phyloP scores from a whole-genome alignment of 1,140 invertebrate species.

The Apocrypta bakeri region DNA sequence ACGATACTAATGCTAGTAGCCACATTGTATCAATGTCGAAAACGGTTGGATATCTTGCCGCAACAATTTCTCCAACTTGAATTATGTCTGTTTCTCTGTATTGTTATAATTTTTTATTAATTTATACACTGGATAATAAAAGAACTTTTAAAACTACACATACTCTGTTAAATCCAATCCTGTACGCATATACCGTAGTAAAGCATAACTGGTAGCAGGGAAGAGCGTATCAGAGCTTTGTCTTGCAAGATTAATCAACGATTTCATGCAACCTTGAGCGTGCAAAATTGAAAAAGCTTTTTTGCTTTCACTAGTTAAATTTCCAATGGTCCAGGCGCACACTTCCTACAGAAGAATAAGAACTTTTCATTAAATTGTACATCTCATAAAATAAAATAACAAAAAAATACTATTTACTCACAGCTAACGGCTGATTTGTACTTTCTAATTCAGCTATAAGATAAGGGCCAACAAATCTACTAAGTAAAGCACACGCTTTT shows the following conservation, averaged over 20 bases:
- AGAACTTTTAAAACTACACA: slow-evolving; percentile 37
- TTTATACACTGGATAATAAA: background rate
- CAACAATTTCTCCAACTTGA: slow-evolving; percentile 54
- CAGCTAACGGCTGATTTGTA: slow-evolving; percentile 65
- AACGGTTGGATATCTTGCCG: slow-evolving; percentile 46
- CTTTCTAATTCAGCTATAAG: slow-evolving; percentile 66
- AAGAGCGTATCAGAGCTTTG: slow-evolving; percentile 59
- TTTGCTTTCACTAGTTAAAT: slow-evolving; percentile 60
- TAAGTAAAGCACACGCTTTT: slow-evolving; percentile 64
- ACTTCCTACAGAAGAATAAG: slow-evolving; percentile 60
- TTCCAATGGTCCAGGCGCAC: slow-evolving; percentile 70
- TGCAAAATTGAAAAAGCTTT: slow-evolving; percentile 63
- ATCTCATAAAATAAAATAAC: slow-evolving; percentile 27
- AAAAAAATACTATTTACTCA: slow-evolving; percentile 52
- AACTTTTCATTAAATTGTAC: background rate
- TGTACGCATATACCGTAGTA: slow-evolving; percentile 59
- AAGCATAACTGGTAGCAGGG: slow-evolving; percentile 62
- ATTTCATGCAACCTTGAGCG: slow-evolving; percentile 63
- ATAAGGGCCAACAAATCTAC: slow-evolving; percentile 66
- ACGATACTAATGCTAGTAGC: slow-evolving; percentile 67
- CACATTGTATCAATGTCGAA: slow-evolving; percentile 59
- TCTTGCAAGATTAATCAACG: slow-evolving; percentile 60
- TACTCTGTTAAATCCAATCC: slow-evolving; percentile 61
- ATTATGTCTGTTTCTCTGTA: slow-evolving; percentile 58
- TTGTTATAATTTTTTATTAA: slow-evolving; percentile 32